Evolutionary conservation across 2,888 invertebrate species (phyloP).

Genomic region (Heliconius ismenius): DNA sequence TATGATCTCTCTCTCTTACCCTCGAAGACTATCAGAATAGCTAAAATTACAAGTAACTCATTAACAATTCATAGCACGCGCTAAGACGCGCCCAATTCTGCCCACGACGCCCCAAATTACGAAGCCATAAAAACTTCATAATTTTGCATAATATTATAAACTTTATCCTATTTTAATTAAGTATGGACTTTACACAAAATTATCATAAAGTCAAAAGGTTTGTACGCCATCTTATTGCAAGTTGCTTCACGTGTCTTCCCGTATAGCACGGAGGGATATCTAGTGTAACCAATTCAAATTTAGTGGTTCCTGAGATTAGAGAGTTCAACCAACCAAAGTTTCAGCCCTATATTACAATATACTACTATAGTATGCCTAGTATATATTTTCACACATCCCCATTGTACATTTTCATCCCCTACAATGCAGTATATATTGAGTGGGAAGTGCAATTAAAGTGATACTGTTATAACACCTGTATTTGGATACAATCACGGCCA

Average conservation of each 20-base stretch:
- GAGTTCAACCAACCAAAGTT: background rate
- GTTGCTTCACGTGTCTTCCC: background rate
- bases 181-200: background rate
- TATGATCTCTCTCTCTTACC: background rate
- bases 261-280: background rate
- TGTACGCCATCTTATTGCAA: background rate
- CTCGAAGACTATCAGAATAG: background rate
- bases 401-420: background rate
- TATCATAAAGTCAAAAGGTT: background rate
- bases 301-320: background rate
- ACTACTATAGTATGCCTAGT: too few relatives aligned
- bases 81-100: conserved; percentile 1
- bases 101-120: conserved; percentile 8
- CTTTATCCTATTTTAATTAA: conserved; percentile 6
- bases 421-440: background rate
- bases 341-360: too few relatives aligned
- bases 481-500: background rate
- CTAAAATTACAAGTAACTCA: background rate
- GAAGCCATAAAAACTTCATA: conserved; percentile 11
- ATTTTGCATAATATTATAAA: conserved; percentile 12
- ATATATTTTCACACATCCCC: background rate
- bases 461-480: background rate
- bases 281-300: background rate
- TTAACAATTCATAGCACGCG: conserved; percentile 8
- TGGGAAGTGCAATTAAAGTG: background rate